Base-by-base conservation (phyloP, 2,113 vertebrate species). In the Microcebus lehilahytsara region DNA sequence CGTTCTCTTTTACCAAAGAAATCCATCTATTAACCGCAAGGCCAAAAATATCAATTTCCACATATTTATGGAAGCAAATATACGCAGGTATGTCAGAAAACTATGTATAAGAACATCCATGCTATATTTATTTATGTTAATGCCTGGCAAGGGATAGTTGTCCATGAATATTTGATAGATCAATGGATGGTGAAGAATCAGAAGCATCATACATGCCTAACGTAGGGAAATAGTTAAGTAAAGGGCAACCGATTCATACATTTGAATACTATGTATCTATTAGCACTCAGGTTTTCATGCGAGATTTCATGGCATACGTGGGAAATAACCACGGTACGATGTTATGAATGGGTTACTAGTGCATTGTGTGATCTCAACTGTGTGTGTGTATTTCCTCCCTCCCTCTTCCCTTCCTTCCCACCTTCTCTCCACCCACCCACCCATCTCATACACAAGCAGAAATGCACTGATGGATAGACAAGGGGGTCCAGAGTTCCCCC, bases 271-370 rank as follows among this genome's bases (percentile, higher is more conserved):
- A 49, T 22, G 11, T 1, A 85, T 71, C 12, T 37, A 49, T 81
- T 40, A 67, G 74, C 96, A 92, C 77, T 71, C 42, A 80, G 37
- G 71, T 80, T 85, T 83, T 60, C 42, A 79, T 78, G 42, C 9
- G 58, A 69, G 3, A n/a, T 67, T 89, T 49, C 53, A 75, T 9
- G 5, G 49, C 6, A 53, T 53, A 42, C 12, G 32, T 34, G 5
- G 60, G 32, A 72, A 89, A 72, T 16, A 89, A 66, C 4, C 1
- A 62, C 8, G 13, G 49, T 0, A 40, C 9, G 42, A 62, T 53
- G 34, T 3, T 67, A 51, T 49, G 58, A 84, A 56, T 78, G 22
- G 27, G 11, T 78, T 86, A 60, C 56, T 77, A 49, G 17, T 19
- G 49, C 22, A 7, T 27, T 40, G 3, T n/a, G 14, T 49, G 27